Evolutionary conservation across 2,797 vertebrate species (phyloP), one percentile per base, ranked within the genome.

Genomic region (Natrix natrix): DNA sequence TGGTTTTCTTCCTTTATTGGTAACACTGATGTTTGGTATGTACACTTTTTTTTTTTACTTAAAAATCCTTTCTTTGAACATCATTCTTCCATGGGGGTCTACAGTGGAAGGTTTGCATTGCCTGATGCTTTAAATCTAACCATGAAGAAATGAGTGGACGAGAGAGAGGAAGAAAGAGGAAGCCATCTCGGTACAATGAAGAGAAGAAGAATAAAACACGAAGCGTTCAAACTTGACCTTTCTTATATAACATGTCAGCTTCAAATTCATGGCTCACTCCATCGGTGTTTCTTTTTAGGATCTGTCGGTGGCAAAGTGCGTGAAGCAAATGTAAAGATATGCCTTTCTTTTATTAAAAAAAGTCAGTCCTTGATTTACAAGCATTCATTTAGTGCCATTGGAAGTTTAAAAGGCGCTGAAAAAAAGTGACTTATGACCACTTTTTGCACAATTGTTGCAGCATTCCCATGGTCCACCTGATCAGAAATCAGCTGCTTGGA

Each of bases 1-100:
- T 90, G 93, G 94, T 96, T 93, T 92, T 92, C 94, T 96, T 97
- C 96, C 95, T 97, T 97, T 97, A 97, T 97, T 97, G 91, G 63
- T 96, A 86, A 93, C 24, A 0, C 93, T 97, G 92, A 96, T 94
- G 74, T 94, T 96, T 94, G 52, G 86, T 60, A 48, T 92, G n/a
- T 93, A 93, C 74, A 83, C 20, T 83, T 83, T 78, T 78, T 88
- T 93, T 92, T 88, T 69, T 94, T 61, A 92, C 94, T 92, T 69
- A 61, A 26, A 57, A 66, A 92, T 94, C 93, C 86, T 32, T 92
- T 94, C 86, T 89, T 91, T 90, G 87, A 95, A 92, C 86, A 78
- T 56, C 96, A 96, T 96, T 92, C 88, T 93, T 96, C 91, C 78
- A 89, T 94, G 69, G 92, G 69, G 91, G 74, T 92, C n/a, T 93